Evolutionary conservation across 2,113 vertebrate species (phyloP), one percentile per base, ranked within the genome.

Genomic region (Phylloscopus trochilus): DNA sequence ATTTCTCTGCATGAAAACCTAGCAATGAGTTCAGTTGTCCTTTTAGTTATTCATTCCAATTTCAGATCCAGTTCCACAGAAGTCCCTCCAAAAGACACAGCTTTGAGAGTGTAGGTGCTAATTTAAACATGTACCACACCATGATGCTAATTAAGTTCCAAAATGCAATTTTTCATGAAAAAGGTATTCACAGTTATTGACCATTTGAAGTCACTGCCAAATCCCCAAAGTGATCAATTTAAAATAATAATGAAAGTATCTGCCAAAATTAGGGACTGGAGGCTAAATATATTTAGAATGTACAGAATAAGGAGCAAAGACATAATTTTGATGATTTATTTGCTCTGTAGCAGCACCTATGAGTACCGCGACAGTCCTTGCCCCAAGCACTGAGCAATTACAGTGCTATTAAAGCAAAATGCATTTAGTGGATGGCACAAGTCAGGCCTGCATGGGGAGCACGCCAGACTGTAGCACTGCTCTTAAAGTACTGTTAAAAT

Each of bases 251-350:
- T 1, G 7, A 44, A 87, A 62, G 7, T 33, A 53, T 62, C 44
- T 66, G 43, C 53, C 84, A 82, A 56, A 87, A 80, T 69, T 79
- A 87, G 78, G 53, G 33, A 62, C 93, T 58, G 31, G 46, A 89
- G 87, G 78, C 13, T 0, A 91, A 91, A 80, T 62, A 35, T 55
- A 86, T 77, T 83, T 85, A 76, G 64, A 89, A 68, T 26, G 43
- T 55, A 47, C 14, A 52, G 72, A 76, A 55, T 19, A 86, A 78
- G 64, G 72, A 80, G 52, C 52, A 88, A 58, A 87, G 84, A 53
- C 19, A 33, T 80, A 63, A 87, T 88, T 88, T 85, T 24, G 11
- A 9, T 83, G 73, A 94, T 89, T 84, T 92, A 96, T 92, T 87
- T 93, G 66, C 64, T 94, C 64, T 63, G 10, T 22, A 89, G 59